phyloP scores from a whole-genome alignment of 1,140 invertebrate species.

The Drosophila pallidifrons region DNA sequence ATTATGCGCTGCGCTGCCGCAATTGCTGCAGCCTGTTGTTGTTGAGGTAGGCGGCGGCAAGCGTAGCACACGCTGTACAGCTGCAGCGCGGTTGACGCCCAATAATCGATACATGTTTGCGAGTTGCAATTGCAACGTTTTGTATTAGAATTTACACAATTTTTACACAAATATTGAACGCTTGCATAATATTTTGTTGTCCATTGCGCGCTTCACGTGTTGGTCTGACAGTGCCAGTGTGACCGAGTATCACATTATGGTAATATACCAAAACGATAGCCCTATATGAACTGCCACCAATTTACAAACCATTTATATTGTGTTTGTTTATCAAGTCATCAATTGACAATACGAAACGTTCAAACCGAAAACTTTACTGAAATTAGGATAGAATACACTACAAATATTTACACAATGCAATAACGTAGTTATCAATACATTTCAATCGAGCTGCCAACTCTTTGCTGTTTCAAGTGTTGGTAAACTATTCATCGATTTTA shows the following conservation, averaged over 20 bases:
- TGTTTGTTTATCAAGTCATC: no score
- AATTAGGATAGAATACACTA: background rate
- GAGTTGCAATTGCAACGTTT: conserved; percentile 34
- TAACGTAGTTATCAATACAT: conserved; percentile 5
- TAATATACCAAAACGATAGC: background rate
- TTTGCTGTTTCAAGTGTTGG: background rate
- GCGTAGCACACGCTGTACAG: conserved; percentile 54
- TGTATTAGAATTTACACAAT: conserved; percentile 23
- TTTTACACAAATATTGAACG: conserved; percentile 36
- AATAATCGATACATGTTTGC: conserved; percentile 72
- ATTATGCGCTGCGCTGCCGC: conserved; percentile 53
- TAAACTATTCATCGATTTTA: background rate
- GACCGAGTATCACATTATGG: background rate
- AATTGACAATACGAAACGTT: no score
- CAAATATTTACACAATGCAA: background rate
- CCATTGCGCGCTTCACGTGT: conserved; percentile 57
- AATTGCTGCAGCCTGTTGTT: conserved; percentile 54
- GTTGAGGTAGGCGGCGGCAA: conserved; percentile 48
- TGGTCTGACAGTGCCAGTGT: conserved; percentile 25
- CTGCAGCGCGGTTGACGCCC: conserved; percentile 51
- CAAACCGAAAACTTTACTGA: no score
- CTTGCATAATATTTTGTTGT: conserved; percentile 57
- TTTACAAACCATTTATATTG: conserved; percentile 1
- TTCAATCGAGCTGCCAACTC: conserved; percentile 24
- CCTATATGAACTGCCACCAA: no score